These are phyloP conservation scores for Hassar affinis DNA, from an alignment of 2,113 vertebrate species.

Conservation along the genomic window DNA sequence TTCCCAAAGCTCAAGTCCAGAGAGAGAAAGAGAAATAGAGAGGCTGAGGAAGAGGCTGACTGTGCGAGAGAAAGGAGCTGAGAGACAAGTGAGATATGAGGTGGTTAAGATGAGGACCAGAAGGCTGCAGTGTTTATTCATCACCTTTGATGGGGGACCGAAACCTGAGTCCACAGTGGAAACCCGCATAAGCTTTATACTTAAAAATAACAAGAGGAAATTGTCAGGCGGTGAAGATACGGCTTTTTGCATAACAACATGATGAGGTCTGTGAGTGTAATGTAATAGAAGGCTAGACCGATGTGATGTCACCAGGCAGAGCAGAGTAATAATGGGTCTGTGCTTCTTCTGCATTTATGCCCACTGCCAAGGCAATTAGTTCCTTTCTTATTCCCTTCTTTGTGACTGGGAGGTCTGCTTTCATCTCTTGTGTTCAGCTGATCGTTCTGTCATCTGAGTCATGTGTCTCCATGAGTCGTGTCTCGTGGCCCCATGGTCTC, in stretches of 20 bases:
- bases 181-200: background rate
- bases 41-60: background rate
- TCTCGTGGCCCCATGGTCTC: background rate
- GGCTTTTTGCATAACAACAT: background rate
- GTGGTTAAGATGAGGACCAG: background rate
- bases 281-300: background rate
- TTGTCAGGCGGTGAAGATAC: conserved; percentile 15
- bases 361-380: conserved; percentile 58
- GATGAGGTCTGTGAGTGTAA: background rate
- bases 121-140: conserved; percentile 20
- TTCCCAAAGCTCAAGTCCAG: background rate
- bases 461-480: background rate
- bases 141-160: conserved; percentile 29
- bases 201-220: conserved; percentile 24
- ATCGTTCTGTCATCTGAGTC: conserved; percentile 17
- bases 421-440: conserved; percentile 43
- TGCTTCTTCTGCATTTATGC: conserved; percentile 4
- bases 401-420: conserved; percentile 37
- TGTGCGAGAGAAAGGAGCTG: background rate
- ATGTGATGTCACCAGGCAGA: background rate
- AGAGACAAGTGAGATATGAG: background rate
- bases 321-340: background rate
- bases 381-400: conserved; percentile 15
- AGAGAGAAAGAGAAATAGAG: background rate
- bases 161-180: background rate